phyloP scores from a whole-genome alignment of 2,797 vertebrate genomes.

The Chelon auratus region DNA sequence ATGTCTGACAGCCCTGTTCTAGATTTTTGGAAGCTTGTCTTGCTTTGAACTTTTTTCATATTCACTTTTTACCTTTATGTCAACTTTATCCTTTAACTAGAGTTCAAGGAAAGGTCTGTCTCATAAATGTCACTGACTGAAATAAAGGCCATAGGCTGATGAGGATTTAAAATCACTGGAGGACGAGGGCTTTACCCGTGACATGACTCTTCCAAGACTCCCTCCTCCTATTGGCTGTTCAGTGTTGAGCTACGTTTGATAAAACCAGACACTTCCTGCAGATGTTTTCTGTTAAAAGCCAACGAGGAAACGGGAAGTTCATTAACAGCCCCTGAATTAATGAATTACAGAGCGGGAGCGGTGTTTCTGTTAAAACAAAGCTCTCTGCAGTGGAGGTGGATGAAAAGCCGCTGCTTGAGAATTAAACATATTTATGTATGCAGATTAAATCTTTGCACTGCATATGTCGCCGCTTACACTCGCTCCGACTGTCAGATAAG shows the following conservation, averaged over 20 bases:
- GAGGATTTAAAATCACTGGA: too few species aligned
- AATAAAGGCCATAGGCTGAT: accelerated
- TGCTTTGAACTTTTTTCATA: neutral
- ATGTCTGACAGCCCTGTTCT: too few species aligned
- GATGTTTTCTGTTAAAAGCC: conserved; percentile 7
- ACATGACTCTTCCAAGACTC: neutral
- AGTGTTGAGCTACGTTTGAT: too few species aligned
- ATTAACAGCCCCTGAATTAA: too few species aligned
- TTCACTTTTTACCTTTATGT: neutral
- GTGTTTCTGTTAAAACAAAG: too few species aligned
- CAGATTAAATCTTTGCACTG: conserved; percentile 2
- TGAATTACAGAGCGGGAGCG: too few species aligned
- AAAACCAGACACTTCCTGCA: neutral
- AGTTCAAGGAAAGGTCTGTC: neutral
- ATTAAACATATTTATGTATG: neutral
- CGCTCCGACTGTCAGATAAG: conserved; percentile 8
- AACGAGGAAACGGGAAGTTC: neutral
- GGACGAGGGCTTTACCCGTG: neutral
- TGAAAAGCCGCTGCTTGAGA: too few species aligned
- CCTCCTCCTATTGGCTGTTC: too few species aligned
- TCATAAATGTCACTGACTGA: conserved; percentile 15
- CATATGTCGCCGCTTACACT: neutral
- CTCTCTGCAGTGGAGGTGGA: neutral
- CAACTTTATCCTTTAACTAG: neutral
- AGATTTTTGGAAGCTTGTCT: neutral